These are phyloP conservation scores for Apostichopus leukothele DNA, from an alignment of 53 echinoderm and acorn worm genomes.

Conservation along the genomic window DNA sequence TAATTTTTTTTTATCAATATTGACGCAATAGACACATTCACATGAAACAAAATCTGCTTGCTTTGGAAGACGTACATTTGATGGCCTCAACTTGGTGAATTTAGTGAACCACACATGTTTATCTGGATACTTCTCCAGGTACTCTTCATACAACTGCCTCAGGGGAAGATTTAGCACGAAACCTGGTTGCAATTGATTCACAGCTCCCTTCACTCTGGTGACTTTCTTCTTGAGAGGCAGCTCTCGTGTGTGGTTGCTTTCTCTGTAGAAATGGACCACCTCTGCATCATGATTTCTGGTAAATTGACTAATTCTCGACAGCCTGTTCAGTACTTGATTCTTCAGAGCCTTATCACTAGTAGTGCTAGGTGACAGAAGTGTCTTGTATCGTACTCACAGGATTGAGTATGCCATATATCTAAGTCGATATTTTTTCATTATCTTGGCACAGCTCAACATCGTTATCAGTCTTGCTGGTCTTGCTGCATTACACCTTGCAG, in stretches of 20 bases:
- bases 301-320: background rate
- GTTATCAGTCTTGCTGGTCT: no score
- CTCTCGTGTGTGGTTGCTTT: background rate
- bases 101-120: conserved; percentile 7
- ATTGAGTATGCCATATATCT: no score
- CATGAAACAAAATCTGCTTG: no score
- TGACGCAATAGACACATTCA: no score
- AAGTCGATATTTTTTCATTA: no score
- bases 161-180: conserved; percentile 10
- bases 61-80: no score
- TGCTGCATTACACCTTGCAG: no score
- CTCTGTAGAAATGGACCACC: conserved; percentile 19
- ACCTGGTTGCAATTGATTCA: background rate
- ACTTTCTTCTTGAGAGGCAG: conserved; percentile 19
- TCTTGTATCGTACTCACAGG: no score
- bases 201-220: conserved; percentile 6
- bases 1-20: no score
- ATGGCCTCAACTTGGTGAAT: background rate
- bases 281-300: conserved; percentile 5
- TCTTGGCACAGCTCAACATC: no score
- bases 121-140: conserved; percentile 7
- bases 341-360: background rate
- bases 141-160: conserved; percentile 18
- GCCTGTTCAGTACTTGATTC: background rate
- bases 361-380: no score